These are phyloP conservation scores for Stylophora pistillata DNA, from an alignment of 64 coral and sea anemone genomes.

Conservation along the genomic window DNA sequence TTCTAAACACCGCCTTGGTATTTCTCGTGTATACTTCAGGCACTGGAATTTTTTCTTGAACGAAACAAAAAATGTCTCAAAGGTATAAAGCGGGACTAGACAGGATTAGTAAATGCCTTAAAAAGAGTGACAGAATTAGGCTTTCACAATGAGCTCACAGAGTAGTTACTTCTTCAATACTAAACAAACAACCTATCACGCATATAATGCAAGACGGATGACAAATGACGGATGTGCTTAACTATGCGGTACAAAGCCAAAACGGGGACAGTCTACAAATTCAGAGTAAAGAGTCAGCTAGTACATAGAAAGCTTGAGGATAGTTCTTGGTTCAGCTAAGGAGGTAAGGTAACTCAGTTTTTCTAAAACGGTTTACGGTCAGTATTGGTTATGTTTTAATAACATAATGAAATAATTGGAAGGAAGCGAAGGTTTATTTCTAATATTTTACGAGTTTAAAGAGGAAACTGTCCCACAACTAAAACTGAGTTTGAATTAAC, in stretches of 20 bases:
- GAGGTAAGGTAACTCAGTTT: no score
- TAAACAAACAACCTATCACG: slow-evolving; percentile 56
- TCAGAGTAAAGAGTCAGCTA: background rate
- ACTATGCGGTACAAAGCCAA: background rate
- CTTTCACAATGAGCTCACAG: slow-evolving; percentile 46
- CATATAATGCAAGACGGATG: slow-evolving; percentile 19
- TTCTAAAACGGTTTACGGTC: no score
- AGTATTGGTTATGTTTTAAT: no score
- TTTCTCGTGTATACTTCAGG: background rate
- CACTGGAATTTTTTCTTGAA: background rate
- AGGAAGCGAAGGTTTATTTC: background rate
- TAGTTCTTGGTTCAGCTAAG: no score
- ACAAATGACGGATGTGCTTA: slow-evolving; percentile 39
- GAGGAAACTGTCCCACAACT: background rate
- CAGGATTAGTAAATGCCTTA: slow-evolving; percentile 41
- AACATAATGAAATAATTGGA: background rate
- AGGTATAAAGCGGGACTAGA: slow-evolving; percentile 42
- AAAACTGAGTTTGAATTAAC: background rate
- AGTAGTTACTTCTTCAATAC: slow-evolving; percentile 21
- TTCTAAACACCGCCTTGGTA: background rate
- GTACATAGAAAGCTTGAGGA: background rate
- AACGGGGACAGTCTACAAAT: slow-evolving; percentile 8
- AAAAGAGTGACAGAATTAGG: slow-evolving; percentile 37
- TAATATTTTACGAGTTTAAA: background rate
- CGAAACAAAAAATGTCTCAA: background rate